Base-by-base conservation (phyloP, 2,888 invertebrate genomes). In the Lacanobia wlatinum region DNA sequence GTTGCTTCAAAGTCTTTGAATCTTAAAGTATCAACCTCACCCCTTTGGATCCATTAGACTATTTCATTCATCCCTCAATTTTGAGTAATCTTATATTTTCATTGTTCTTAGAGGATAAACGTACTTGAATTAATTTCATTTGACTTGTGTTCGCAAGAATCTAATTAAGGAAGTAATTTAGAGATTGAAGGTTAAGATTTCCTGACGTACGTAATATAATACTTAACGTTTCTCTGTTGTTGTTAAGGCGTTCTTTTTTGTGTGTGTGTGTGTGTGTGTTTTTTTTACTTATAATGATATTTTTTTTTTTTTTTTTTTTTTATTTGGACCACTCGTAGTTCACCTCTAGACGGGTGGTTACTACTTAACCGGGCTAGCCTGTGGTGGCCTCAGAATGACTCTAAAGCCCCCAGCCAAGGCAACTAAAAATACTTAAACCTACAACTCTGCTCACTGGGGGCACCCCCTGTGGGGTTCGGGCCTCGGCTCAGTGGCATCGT, bases 81-180 rank as follows among this genome's bases (percentile, higher is more conserved):
- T 18, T 43, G 40, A 68, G 16, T 68, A 50, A 68, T 70, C 40
- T 70, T 68, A 58, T 50, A 68, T 34, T 70, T 68, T 18, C 18
- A 50, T 68, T 70, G 50, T 58, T 58, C 38, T 38, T 53, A n/a
- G 21, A 53, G 6, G 52, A 18, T 23, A 16, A 43, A 46, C 9
- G 34, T 55, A 46, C 23, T 48, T 48, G 12, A 67, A 58, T 50
- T 14, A 56, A 70, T 58, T 67, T 68, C 28, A 70, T 68, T 70
- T 58, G 28, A 48, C 14, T 50, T 58, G 6, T 28, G 28, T 68
- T 67, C 23, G 6, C 12, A 40, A 16, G 3, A 58, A 50, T 50
- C 56, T 58, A 58, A 70, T 58, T 50, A 58, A 12, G 68, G 14
- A 56, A 70, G 46, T 23, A 40, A 67, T 48, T 56, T 38, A n/a